phyloP scores from a whole-genome alignment of 2,797 vertebrate genomes.

The Sylvia borin region DNA sequence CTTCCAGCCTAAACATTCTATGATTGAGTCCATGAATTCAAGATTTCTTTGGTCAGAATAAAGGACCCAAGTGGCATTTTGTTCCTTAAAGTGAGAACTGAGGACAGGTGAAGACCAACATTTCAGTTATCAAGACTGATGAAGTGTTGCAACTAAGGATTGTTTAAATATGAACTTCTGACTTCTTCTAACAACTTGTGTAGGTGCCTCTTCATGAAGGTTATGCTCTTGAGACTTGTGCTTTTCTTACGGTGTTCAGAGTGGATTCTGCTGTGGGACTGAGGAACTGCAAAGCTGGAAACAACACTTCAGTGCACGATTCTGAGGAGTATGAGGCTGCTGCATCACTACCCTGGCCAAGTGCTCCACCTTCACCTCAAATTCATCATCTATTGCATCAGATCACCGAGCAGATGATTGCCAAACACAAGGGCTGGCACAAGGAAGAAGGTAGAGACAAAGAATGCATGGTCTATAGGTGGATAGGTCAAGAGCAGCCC shows the following conservation, averaged over 20 bases:
- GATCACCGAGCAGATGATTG: background rate
- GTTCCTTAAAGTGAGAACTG: background rate
- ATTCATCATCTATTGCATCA: background rate
- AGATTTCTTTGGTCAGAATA: background rate
- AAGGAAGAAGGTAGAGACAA: background rate
- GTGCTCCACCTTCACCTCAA: background rate
- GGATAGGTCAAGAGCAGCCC: background rate
- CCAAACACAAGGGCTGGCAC: background rate
- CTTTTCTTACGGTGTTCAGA: background rate
- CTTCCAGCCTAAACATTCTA: background rate
- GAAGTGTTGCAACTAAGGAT: background rate
- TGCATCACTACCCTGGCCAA: rapidly evolving
- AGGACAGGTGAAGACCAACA: background rate
- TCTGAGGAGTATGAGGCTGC: background rate
- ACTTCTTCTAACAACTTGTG: background rate
- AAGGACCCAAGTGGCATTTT: background rate
- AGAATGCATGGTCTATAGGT: background rate
- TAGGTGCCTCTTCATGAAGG: background rate
- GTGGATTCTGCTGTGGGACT: background rate
- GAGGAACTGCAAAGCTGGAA: background rate
- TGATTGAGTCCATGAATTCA: background rate
- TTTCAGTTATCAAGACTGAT: background rate
- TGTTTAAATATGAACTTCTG: background rate
- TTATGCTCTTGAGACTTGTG: background rate
- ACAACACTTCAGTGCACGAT: background rate